Conservation (phyloP, 2,888 invertebrate genomes). For the Neelides folsomi region DNA sequence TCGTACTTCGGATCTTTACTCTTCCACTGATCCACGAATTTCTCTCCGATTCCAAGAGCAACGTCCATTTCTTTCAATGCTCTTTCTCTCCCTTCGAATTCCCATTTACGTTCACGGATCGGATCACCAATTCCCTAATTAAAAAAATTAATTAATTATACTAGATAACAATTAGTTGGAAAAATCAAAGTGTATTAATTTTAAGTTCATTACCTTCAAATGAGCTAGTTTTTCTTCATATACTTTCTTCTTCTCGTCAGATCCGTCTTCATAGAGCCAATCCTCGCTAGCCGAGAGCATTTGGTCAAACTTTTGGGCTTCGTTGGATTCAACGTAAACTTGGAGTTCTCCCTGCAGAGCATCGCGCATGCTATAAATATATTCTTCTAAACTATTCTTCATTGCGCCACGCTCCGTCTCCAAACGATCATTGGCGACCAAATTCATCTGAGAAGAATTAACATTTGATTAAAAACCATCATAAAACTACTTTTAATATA, state of each 20-base stretch:
- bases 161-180: not conserved
- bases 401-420: slow-evolving; percentile 93
- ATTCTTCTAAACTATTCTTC: slow-evolving; percentile 94
- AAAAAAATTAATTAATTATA: slow-evolving; percentile 1
- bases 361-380: slow-evolving; percentile 89
- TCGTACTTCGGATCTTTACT: slow-evolving; percentile 54
- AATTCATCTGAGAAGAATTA: slow-evolving; percentile 48
- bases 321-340: slow-evolving; percentile 58
- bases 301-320: slow-evolving; percentile 49
- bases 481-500: not conserved
- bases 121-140: slow-evolving; percentile 67
- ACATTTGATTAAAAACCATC: not conserved
- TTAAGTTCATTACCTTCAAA: slow-evolving; percentile 38
- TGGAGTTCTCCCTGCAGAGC: slow-evolving; percentile 68
- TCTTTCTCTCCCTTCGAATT: slow-evolving; percentile 63
- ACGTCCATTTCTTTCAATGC: slow-evolving; percentile 69
- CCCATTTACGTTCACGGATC: slow-evolving; percentile 66
- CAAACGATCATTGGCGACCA: slow-evolving; percentile 72
- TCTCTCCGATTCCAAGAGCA: slow-evolving; percentile 63
- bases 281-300: slow-evolving; percentile 75
- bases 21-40: slow-evolving; percentile 60
- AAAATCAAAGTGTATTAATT: not conserved
- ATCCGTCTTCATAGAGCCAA: slow-evolving; percentile 96
- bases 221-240: slow-evolving; percentile 45
- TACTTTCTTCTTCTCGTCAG: slow-evolving; percentile 69